Evolutionary conservation across 2,113 vertebrate species (phyloP).

Genomic region (Paraplagusia blochii): DNA sequence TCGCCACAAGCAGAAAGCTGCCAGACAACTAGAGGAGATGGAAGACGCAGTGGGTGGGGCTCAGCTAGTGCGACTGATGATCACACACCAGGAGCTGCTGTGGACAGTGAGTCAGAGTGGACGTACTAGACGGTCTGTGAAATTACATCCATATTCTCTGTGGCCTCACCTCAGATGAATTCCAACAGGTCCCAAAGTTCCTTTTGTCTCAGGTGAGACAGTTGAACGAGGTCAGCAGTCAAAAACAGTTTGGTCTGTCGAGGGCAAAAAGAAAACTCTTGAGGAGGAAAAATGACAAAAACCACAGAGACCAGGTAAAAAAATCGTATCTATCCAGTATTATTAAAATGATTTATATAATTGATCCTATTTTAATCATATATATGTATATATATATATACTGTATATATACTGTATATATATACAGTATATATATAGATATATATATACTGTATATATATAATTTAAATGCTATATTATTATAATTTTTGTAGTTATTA

Average conservation of each 20-base stretch:
- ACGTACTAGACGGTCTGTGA: not conserved
- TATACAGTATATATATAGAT: no score
- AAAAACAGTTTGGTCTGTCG: slow-evolving; percentile 77
- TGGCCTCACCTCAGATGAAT: slow-evolving; percentile 24
- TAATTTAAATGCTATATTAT: no score
- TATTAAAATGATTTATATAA: no score
- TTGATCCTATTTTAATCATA: no score
- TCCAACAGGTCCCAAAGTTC: slow-evolving; percentile 87
- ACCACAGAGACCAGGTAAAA: slow-evolving; percentile 71
- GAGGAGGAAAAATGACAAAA: slow-evolving; percentile 81
- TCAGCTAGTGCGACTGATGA: slow-evolving; percentile 84
- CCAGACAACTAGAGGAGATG: slow-evolving; percentile 81
- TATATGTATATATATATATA: no score
- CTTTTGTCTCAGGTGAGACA: slow-evolving; percentile 90
- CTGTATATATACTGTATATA: no score
- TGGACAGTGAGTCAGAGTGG: slow-evolving; percentile 83
- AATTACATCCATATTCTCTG: not conserved
- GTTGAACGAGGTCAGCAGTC: slow-evolving; percentile 85
- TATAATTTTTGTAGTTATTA: no score
- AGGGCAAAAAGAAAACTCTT: slow-evolving; percentile 75
- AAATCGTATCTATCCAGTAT: no score
- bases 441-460: no score
- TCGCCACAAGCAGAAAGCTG: slow-evolving; percentile 66
- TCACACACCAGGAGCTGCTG: slow-evolving; percentile 89
- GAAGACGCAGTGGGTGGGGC: slow-evolving; percentile 84